Evolutionary conservation across 2,888 invertebrate species (phyloP).

Genomic region (Gibbula magus): DNA sequence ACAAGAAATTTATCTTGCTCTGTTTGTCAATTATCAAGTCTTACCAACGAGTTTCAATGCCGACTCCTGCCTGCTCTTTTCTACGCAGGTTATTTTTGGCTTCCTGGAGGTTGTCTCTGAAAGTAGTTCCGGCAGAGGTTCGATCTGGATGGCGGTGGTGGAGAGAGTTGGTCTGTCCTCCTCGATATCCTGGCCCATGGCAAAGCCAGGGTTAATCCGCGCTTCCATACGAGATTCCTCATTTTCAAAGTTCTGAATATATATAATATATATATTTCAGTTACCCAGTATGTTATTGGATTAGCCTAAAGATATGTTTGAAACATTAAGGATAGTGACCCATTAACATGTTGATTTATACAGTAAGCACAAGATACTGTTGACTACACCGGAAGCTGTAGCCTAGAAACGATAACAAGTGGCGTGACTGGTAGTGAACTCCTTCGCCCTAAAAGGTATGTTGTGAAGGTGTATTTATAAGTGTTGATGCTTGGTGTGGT

Average conservation of each 20-base stretch:
- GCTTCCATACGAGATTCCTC: slow-evolving; percentile 9
- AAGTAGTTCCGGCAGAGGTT: slow-evolving; percentile 71
- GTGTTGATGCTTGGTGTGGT: too few species aligned
- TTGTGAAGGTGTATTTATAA: too few species aligned
- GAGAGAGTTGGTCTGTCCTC: neutral
- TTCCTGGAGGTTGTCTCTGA: slow-evolving; percentile 58
- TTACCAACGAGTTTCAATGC: slow-evolving; percentile 61
- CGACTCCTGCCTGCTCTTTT: slow-evolving; percentile 52
- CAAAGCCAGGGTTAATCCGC: slow-evolving; percentile 14
- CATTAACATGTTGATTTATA: too few species aligned
- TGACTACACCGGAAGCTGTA: too few species aligned
- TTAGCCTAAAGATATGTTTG: too few species aligned
- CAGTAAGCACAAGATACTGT: too few species aligned
- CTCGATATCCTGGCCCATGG: neutral
- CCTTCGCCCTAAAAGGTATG: too few species aligned
- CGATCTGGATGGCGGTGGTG: slow-evolving; percentile 50
- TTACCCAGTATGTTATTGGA: too few species aligned
- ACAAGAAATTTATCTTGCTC: too few species aligned
- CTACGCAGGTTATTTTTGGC: slow-evolving; percentile 59
- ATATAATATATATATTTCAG: neutral
- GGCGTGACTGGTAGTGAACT: too few species aligned
- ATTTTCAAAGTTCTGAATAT: neutral
- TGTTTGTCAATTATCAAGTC: slow-evolving; percentile 8
- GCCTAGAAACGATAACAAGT: too few species aligned
- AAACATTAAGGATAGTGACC: too few species aligned